These are phyloP conservation scores for Chirona hameri DNA, from an alignment of 2,888 invertebrate species.

Conservation along the genomic window DNA sequence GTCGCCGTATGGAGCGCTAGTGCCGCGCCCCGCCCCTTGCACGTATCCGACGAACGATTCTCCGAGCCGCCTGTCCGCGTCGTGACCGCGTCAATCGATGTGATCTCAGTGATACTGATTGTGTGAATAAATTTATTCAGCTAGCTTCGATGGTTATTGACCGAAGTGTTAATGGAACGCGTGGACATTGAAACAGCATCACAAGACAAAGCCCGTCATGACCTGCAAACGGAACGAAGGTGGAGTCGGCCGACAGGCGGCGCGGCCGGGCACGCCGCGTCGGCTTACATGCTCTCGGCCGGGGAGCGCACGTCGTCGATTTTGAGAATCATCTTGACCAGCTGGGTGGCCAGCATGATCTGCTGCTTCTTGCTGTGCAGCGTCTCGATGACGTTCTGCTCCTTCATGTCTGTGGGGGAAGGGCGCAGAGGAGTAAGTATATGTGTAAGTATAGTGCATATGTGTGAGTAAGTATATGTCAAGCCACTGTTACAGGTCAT, in stretches of 20 bases:
- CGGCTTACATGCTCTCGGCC: conserved; percentile 55
- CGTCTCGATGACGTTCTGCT: conserved; percentile 93
- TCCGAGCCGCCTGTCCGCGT: neutral
- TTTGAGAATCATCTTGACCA: conserved; percentile 99
- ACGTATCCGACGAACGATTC: neutral
- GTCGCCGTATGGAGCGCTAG: neutral
- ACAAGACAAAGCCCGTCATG: too few relatives aligned
- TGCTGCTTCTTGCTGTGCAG: conserved; percentile 96
- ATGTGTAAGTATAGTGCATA: too few relatives aligned
- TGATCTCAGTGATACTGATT: neutral
- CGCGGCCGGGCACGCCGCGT: neutral
- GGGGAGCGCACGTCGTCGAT: conserved; percentile 89
- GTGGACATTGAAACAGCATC: neutral
- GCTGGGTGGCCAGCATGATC: conserved; percentile 90
- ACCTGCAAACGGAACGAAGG: neutral
- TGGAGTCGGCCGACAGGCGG: neutral
- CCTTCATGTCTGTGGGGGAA: conserved; percentile 89
- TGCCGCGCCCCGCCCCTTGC: neutral
- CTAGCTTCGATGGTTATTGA: conserved; percentile 2
- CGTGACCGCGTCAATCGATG: neutral
- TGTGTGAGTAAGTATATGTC: too few relatives aligned
- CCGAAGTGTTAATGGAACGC: conserved; percentile 12
- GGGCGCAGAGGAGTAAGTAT: too few relatives aligned
- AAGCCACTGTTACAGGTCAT: too few relatives aligned
- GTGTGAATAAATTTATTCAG: conserved; percentile 26